These are phyloP conservation scores for Troilus luridus DNA, from an alignment of 2,888 invertebrate species.

Conservation along the genomic window DNA sequence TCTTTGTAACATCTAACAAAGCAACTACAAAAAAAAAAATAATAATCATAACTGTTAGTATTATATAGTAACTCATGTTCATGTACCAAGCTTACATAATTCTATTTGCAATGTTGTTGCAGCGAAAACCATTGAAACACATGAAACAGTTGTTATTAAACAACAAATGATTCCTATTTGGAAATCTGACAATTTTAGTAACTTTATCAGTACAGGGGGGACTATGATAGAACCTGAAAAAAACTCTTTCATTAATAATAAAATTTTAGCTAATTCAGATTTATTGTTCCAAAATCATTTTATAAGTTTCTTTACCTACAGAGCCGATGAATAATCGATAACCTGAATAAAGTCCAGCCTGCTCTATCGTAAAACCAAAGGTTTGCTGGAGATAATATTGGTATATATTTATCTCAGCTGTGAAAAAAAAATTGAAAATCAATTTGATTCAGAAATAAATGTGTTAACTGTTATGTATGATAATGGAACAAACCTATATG, in stretches of 20 bases:
- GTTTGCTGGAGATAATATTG: constrained; percentile 34
- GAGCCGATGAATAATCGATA: not conserved
- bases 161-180: not conserved
- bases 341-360: constrained; percentile 8
- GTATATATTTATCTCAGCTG: not conserved
- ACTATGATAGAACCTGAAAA: constrained; percentile 4
- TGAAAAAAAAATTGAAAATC: not conserved
- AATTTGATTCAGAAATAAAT: not conserved
- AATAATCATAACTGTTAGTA: not conserved
- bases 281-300: not conserved
- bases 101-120: constrained; percentile 10
- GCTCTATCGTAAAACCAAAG: constrained; percentile 3
- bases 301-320: not conserved
- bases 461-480: not conserved
- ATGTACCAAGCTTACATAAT: not conserved
- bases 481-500: too few relatives aligned
- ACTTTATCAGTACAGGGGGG: not conserved
- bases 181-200: constrained; percentile 33
- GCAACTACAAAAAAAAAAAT: constrained; percentile 12
- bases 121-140: not conserved
- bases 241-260: not conserved
- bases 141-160: not conserved
- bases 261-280: not conserved
- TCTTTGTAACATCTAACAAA: constrained; percentile 8
- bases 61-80: not conserved